Base-by-base conservation (phyloP, 2,113 vertebrate species). In the Copsychus sechellarum region DNA sequence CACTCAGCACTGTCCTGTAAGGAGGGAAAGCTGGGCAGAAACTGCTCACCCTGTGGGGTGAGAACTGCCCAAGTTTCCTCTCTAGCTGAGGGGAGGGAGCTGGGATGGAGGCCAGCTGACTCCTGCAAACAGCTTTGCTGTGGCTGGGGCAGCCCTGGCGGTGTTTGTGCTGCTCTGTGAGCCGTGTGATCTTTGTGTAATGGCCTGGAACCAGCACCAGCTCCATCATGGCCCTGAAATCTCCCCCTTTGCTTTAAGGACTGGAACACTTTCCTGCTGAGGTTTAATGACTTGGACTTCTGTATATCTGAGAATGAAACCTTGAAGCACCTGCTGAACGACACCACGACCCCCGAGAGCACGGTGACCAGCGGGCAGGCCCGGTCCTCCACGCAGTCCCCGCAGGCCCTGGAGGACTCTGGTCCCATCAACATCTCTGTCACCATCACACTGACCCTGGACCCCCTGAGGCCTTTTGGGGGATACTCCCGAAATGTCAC, bases 271-370 rank as follows among this genome's bases (percentile, higher is more conserved):
- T 99, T 99, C 61, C 98, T 99, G 43, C 96, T 99, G 94, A 98
- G 98, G 81, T 99, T 99, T 96, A 99, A 99, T 14, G 99, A 99
- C 86, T 97, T 99, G 97, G 99, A 99, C 98, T 98, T 99, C 50
- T 99, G 99, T 33, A 99, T 99, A 97, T 99, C 99, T 4, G 99
- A 99, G 97, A 99, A 99, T 12, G 99, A 99, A 92, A 99, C 99
- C 2, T 97, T 99, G 70, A 99, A 99, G 93, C 99, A 99, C 56
- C 98, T 99, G 64, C 97, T 99, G 71, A 99, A 99, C 0, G 99
- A 99, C 78, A 99, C 98, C 12, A 98, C 98, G 3, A 98, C 99
- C 12, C 98, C 98, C 0, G 99, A 99, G 89, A 99, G 98, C 95
- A 98, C 98, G 4, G 98, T 99, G 96, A 99, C 98, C 36, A 99